A percentile compares a stretch with the other conserved stretches of the same genome.
These are phyloP conservation scores for Leptarthrus brevirostris DNA, from an alignment of 2,888 invertebrate genomes.

Conservation along the genomic window DNA sequence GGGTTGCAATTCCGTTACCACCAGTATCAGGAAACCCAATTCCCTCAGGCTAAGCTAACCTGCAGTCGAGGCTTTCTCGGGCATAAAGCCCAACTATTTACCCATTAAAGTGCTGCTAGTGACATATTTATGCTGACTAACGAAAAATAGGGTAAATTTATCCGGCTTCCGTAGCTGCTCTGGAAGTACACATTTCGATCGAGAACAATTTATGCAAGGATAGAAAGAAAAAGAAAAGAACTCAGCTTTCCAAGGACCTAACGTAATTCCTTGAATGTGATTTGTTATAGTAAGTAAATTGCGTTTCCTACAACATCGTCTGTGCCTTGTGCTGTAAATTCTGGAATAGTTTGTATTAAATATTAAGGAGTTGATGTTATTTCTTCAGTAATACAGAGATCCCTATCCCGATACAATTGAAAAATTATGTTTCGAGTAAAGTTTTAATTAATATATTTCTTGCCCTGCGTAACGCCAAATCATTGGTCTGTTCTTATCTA, in stretches of 20 bases:
- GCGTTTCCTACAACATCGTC: neutral
- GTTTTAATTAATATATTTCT: too few species aligned
- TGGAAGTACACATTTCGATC: conserved; percentile 23
- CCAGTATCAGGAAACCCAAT: conserved; percentile 2
- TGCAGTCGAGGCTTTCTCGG: neutral
- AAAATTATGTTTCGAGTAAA: too few species aligned
- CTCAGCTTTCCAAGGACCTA: conserved; percentile 1
- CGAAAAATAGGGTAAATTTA: conserved; percentile 39
- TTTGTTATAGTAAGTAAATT: conserved; percentile 12
- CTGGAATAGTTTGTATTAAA: too few species aligned
- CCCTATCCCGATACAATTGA: too few species aligned
- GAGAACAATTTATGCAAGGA: neutral
- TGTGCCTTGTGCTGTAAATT: neutral
- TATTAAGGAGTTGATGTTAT: too few species aligned
- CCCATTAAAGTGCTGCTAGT: conserved; percentile 25
- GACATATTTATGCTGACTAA: conserved; percentile 41
- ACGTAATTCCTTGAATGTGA: conserved; percentile 13
- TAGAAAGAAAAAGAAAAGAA: neutral
- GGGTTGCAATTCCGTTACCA: conserved; percentile 36
- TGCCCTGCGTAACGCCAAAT: too few species aligned
- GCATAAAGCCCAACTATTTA: conserved; percentile 1
- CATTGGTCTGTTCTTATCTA: too few species aligned
- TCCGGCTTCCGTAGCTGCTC: conserved; percentile 2
- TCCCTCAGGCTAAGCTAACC: neutral
- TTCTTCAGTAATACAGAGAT: too few species aligned